Percentiles rank a stretch among this genome's conserved stretches.
Conservation (phyloP, 2,888 invertebrate species). For the Phoenoteleia sp. region DNA sequence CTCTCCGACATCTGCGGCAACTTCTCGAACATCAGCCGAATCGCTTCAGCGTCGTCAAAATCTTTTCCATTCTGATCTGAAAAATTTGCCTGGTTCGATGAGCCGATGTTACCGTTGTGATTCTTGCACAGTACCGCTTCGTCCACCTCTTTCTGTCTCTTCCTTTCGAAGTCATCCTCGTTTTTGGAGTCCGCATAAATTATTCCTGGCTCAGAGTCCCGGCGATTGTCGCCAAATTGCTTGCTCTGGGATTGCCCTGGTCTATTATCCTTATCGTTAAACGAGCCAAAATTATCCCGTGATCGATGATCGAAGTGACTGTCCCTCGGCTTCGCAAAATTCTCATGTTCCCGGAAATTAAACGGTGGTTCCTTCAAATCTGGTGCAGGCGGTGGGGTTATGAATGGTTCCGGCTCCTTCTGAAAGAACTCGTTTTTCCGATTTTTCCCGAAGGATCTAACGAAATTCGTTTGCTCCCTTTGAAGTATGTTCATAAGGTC, state of each 20-base stretch:
- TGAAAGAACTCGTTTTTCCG: neutral
- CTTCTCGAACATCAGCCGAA: constrained; percentile 51
- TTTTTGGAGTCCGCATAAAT: constrained; percentile 36
- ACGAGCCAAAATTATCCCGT: neutral
- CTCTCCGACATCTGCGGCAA: constrained; percentile 46
- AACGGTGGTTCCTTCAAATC: constrained; percentile 9
- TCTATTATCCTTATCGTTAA: neutral
- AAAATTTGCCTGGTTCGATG: neutral
- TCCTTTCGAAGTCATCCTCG: constrained; percentile 74
- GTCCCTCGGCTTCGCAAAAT: neutral
- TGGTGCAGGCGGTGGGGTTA: constrained; percentile 18
- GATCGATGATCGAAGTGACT: neutral
- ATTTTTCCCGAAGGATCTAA: constrained; percentile 25
- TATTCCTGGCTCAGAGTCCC: constrained; percentile 26
- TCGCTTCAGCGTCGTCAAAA: constrained; percentile 53
- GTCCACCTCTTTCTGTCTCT: constrained; percentile 72
- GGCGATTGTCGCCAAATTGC: neutral
- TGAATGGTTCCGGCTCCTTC: constrained; percentile 4
- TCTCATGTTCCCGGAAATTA: neutral
- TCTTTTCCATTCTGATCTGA: neutral
- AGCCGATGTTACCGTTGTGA: neutral
- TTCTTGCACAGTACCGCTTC: constrained; percentile 66
- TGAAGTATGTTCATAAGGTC: too few species aligned
- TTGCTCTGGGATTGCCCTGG: neutral
- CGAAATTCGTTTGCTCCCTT: constrained; percentile 34